phyloP scores from a whole-genome alignment of 1,140 invertebrate genomes.

The Latrodectus geometricus region DNA sequence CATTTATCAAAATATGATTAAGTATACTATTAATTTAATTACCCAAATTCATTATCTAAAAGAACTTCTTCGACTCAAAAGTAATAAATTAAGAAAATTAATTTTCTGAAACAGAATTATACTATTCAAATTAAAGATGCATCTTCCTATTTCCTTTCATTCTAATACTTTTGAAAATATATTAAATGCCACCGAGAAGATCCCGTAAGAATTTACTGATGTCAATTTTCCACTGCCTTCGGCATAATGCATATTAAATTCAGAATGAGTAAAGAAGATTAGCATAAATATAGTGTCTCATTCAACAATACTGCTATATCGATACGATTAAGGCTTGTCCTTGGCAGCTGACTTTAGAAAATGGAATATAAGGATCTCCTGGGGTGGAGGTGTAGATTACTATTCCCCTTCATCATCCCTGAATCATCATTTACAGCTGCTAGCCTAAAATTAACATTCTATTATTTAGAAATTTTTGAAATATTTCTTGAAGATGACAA shows the following conservation, averaged over 20 bases:
- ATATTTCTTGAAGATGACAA: neutral
- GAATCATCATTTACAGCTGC: conserved; percentile 52
- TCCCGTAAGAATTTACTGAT: neutral
- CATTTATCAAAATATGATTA: no score
- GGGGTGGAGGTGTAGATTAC: conserved; percentile 15
- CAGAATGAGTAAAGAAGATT: neutral
- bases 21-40: no score
- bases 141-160: neutral
- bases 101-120: neutral
- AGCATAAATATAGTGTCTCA: conserved; percentile 21
- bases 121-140: neutral
- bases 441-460: neutral
- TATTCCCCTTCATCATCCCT: conserved; percentile 9
- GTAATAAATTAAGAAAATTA: neutral
- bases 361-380: conserved; percentile 14
- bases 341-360: conserved; percentile 16
- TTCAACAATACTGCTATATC: conserved; percentile 23
- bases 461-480: neutral
- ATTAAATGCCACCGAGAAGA: neutral
- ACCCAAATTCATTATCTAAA: neutral
- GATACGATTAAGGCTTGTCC: conserved; percentile 22
- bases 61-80: neutral
- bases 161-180: neutral
- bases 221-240: neutral
- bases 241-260: neutral